A percentile compares a stretch with the other conserved stretches of the same genome.
phyloP scores from a whole-genome alignment of 2,113 vertebrate species.

The Salvelinus fontinalis region DNA sequence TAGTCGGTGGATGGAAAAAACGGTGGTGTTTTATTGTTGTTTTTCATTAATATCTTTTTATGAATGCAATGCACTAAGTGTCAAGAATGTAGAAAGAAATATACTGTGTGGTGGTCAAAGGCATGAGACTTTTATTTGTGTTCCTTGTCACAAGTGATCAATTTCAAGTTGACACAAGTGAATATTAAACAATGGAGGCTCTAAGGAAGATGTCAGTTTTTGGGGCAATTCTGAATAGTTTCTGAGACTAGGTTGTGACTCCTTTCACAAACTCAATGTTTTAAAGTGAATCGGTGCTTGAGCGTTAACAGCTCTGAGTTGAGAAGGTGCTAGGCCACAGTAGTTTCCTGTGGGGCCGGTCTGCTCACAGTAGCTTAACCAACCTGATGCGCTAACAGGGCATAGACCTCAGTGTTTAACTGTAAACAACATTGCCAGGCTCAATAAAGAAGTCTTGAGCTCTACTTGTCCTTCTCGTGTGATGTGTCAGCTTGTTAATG shows the following conservation, averaged over 20 bases:
- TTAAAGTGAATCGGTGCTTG: background rate
- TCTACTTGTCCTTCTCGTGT: background rate
- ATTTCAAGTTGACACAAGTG: slow-evolving; percentile 27
- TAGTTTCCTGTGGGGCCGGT: background rate
- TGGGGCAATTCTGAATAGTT: background rate
- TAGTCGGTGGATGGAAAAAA: slow-evolving; percentile 69
- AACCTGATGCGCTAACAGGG: background rate
- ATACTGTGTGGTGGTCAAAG: slow-evolving; percentile 81
- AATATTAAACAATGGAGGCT: slow-evolving; percentile 23
- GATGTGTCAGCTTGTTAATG: background rate
- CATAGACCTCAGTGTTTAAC: background rate
- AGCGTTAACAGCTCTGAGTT: background rate
- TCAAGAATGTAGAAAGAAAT: slow-evolving; percentile 86
- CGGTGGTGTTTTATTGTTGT: slow-evolving; percentile 37
- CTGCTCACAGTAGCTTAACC: background rate
- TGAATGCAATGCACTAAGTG: slow-evolving; percentile 87
- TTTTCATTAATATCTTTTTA: slow-evolving; percentile 73
- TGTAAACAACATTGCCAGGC: background rate
- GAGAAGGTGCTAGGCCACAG: background rate
- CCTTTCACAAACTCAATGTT: slow-evolving; percentile 68
- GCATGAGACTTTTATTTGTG: slow-evolving; percentile 64
- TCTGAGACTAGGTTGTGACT: too few relatives aligned
- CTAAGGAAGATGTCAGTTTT: slow-evolving; percentile 43
- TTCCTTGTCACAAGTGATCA: slow-evolving; percentile 74
- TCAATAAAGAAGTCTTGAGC: background rate